A percentile compares a stretch with the other conserved stretches of the same genome.
Evolutionary conservation across 2,888 invertebrate genomes (phyloP).

Genomic region (Carabus problematicus): DNA sequence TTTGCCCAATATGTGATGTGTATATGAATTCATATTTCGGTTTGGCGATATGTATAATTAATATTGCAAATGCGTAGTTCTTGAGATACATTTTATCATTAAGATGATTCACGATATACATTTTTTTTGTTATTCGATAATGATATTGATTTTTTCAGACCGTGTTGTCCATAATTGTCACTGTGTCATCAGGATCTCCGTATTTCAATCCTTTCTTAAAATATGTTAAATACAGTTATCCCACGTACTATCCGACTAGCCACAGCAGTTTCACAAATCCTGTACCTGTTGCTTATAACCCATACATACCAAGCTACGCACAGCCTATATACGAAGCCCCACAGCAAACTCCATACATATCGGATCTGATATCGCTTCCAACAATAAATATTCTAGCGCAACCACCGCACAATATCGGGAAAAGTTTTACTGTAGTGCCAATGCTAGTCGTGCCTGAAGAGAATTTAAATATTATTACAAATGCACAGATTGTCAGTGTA

Average conservation of each 20-base stretch:
- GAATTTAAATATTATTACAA: slow-evolving; percentile 54
- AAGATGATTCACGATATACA: too few species aligned
- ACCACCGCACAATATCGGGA: slow-evolving; percentile 53
- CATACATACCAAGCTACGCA: slow-evolving; percentile 24
- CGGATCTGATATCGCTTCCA: slow-evolving; percentile 48
- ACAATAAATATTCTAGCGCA: slow-evolving; percentile 55
- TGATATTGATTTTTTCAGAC: slow-evolving; percentile 19
- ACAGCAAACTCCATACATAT: slow-evolving; percentile 38
- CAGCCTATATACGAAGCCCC: slow-evolving; percentile 19
- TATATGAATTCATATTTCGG: too few species aligned
- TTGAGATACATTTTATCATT: too few species aligned
- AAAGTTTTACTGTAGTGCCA: slow-evolving; percentile 55
- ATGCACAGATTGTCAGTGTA: slow-evolving; percentile 55
- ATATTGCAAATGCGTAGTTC: too few species aligned
- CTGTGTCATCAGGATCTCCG: slow-evolving; percentile 3
- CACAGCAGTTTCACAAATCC: slow-evolving; percentile 33
- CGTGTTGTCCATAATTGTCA: slow-evolving; percentile 9
- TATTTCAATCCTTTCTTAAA: slow-evolving; percentile 34
- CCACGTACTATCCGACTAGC: slow-evolving; percentile 18
- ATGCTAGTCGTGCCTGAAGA: slow-evolving; percentile 55
- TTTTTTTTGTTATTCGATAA: too few species aligned
- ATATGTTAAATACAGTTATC: slow-evolving; percentile 18
- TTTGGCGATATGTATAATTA: too few species aligned
- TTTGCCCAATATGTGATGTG: too few species aligned
- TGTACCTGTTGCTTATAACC: slow-evolving; percentile 22